phyloP scores from a whole-genome alignment of 1,140 invertebrate species.

The Leptopilina clavipes region DNA sequence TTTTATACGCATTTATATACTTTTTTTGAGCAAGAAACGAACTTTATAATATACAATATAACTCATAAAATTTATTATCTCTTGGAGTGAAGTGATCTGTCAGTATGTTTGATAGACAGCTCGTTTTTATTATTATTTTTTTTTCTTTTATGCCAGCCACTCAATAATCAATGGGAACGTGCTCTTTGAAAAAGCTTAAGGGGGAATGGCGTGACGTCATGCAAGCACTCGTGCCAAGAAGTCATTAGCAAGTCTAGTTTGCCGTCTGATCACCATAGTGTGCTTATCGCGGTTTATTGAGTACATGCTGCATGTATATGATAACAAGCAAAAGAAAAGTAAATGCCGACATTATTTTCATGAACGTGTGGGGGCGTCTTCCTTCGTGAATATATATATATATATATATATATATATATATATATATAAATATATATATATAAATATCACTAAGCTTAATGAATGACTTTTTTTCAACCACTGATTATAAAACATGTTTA shows the following conservation, averaged over 20 bases:
- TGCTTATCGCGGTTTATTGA: slow-evolving; percentile 46
- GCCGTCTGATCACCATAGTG: slow-evolving; percentile 46
- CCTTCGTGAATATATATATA: neutral
- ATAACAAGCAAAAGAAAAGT: slow-evolving; percentile 26
- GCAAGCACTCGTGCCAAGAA: slow-evolving; percentile 47
- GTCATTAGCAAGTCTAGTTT: slow-evolving; percentile 48
- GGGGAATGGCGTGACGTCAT: slow-evolving; percentile 58
- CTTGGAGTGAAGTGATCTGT: neutral
- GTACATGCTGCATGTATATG: neutral
- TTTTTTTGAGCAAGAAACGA: too few species aligned
- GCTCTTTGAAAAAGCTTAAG: slow-evolving; percentile 33
- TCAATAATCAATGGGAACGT: slow-evolving; percentile 19
- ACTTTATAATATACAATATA: too few species aligned
- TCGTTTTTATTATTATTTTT: neutral
- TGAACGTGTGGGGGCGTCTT: slow-evolving; percentile 6
- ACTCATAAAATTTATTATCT: neutral
- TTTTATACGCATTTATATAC: too few species aligned
- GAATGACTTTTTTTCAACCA: too few species aligned
- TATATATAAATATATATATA: neutral
- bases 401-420: neutral
- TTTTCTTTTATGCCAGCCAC: neutral
- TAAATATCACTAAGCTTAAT: too few species aligned
- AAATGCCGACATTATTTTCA: slow-evolving; percentile 17
- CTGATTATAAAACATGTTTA: too few species aligned
- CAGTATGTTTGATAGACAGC: neutral